These are phyloP conservation scores for Anoncus sp. DNA, from an alignment of 2,888 invertebrate species.

Conservation along the genomic window DNA sequence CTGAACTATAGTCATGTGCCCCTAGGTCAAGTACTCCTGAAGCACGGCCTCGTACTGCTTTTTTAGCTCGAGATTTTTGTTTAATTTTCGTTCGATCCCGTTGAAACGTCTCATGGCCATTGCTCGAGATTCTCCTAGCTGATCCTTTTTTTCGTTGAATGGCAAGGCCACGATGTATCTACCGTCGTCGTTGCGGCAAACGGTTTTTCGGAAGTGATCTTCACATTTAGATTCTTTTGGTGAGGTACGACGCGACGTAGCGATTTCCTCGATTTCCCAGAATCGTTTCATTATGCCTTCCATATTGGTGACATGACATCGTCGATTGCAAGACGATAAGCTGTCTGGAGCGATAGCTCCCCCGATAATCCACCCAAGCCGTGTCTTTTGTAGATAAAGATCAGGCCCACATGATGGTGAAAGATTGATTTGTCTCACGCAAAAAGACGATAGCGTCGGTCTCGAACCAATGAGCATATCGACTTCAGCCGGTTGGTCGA, in stretches of 20 bases:
- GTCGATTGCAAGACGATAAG: constrained; percentile 15
- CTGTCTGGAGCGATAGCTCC: constrained; percentile 5
- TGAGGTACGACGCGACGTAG: neutral
- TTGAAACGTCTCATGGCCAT: constrained; percentile 45
- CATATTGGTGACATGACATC: constrained; percentile 21
- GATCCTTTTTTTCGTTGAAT: constrained; percentile 42
- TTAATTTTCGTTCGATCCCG: constrained; percentile 46
- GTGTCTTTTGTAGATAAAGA: constrained; percentile 58
- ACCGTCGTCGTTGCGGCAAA: constrained; percentile 8
- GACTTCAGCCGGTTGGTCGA: constrained; percentile 55
- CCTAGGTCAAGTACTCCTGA: constrained; percentile 58
- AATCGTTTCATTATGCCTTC: constrained; percentile 27
- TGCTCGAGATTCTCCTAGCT: constrained; percentile 45
- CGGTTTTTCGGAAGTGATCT: neutral
- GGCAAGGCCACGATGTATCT: constrained; percentile 53
- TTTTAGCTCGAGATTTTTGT: constrained; percentile 39
- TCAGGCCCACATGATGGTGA: constrained; percentile 29
- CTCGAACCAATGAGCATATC: constrained; percentile 60
- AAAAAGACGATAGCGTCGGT: constrained; percentile 44
- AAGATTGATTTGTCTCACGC: constrained; percentile 58
- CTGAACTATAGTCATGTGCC: constrained; percentile 56
- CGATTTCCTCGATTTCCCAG: constrained; percentile 19
- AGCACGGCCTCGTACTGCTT: constrained; percentile 45
- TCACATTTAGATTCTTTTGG: constrained; percentile 4
- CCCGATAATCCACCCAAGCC: constrained; percentile 60